Percentiles rank a stretch among this genome's conserved stretches.
Evolutionary conservation across 2,113 vertebrate genomes (phyloP).

Genomic region (Petaurus breviceps): DNA sequence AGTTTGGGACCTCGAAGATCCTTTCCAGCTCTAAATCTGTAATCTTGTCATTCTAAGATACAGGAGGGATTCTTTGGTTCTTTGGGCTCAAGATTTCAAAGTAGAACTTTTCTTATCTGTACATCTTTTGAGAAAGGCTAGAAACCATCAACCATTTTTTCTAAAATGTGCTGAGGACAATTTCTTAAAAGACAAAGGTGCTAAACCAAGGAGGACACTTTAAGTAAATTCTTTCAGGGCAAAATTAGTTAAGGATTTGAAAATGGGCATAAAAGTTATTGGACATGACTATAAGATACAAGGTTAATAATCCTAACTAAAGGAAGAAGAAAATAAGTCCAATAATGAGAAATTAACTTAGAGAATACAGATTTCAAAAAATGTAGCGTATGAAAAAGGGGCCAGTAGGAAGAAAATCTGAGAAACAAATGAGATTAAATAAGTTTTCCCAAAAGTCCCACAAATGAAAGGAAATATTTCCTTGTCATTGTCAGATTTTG

Average conservation of each 20-base stretch:
- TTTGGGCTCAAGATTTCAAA: background rate
- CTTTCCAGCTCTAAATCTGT: background rate
- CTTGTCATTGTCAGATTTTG: background rate
- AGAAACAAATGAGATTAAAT: background rate
- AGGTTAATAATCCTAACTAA: background rate
- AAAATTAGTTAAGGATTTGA: constrained; percentile 1
- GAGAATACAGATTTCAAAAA: constrained; percentile 14
- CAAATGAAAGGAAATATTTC: constrained; percentile 24
- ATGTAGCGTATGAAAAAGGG: constrained; percentile 4
- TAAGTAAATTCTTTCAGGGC: background rate
- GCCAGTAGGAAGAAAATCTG: constrained; percentile 33
- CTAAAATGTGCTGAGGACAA: background rate
- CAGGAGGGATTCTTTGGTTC: background rate
- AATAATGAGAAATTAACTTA: constrained; percentile 8
- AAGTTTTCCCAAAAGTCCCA: background rate
- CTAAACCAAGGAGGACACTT: background rate
- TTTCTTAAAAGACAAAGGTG: constrained; percentile 1
- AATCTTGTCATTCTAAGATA: background rate
- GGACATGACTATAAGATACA: background rate
- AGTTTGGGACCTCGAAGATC: background rate
- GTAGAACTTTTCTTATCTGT: background rate
- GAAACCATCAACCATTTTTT: background rate
- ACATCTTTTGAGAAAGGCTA: background rate
- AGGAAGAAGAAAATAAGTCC: background rate
- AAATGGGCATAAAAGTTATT: background rate